Evolutionary conservation across 2,888 invertebrate species (phyloP).

Genomic region (Caenorhabditis angaria): DNA sequence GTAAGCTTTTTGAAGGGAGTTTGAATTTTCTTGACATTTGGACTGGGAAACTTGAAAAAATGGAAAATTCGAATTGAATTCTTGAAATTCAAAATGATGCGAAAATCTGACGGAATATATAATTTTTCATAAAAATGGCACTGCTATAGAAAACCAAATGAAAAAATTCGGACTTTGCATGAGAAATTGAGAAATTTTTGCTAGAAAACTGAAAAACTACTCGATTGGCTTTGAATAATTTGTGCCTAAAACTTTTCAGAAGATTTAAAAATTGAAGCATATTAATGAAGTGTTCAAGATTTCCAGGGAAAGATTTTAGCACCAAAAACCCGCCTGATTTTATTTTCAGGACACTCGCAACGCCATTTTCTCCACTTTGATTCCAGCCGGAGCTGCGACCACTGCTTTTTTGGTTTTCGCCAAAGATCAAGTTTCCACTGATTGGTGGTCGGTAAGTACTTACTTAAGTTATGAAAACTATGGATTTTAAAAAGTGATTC

Average conservation of each 20-base stretch:
- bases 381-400: slow-evolving; percentile 60
- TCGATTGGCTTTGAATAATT: not conserved
- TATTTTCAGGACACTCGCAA: slow-evolving; percentile 61
- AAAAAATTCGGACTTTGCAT: no score
- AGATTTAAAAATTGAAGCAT: no score
- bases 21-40: slow-evolving; percentile 1
- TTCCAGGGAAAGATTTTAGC: no score
- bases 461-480: not conserved
- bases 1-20: slow-evolving; percentile 19
- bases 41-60: not conserved
- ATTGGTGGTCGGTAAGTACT: slow-evolving; percentile 56
- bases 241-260: not conserved
- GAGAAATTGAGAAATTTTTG: no score
- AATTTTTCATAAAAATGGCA: not conserved
- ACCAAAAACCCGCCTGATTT: not conserved
- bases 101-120: not conserved
- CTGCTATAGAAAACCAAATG: not conserved
- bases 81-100: not conserved
- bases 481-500: not conserved
- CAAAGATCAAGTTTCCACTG: slow-evolving; percentile 44
- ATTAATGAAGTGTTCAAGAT: no score
- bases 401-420: slow-evolving; percentile 48
- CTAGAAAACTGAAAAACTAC: not conserved
- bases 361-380: slow-evolving; percentile 55
- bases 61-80: not conserved